Conservation (phyloP, 2,113 vertebrate genomes). For the Stomatorhinus ivindoensis region DNA sequence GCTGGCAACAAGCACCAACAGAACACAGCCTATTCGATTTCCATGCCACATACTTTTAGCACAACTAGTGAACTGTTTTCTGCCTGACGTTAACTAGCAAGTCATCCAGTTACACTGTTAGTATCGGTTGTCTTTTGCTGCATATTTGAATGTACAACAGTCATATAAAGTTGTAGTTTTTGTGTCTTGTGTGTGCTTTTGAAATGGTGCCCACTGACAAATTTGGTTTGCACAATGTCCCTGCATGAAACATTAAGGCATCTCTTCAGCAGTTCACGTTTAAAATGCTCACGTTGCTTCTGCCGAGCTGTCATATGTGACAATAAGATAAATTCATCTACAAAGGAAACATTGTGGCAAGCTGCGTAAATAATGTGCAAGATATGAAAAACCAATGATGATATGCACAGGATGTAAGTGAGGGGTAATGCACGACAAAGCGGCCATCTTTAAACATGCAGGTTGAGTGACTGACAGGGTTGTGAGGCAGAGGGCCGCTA, state of each 20-base stretch:
- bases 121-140: too few relatives aligned
- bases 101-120: not conserved
- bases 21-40: not conserved
- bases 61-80: not conserved
- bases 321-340: not conserved
- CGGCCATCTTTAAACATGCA: not conserved
- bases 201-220: not conserved
- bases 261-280: not conserved
- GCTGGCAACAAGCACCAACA: not conserved
- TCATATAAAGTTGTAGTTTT: not conserved
- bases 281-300: not conserved
- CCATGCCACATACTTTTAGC: not conserved
- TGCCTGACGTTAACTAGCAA: not conserved
- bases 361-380: not conserved
- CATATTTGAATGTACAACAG: too few relatives aligned
- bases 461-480: not conserved
- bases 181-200: not conserved
- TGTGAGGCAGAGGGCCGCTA: not conserved
- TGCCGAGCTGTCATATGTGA: not conserved
- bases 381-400: not conserved
- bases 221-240: not conserved
- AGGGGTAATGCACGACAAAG: not conserved
- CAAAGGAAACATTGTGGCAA: not conserved
- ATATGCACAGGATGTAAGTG: not conserved
- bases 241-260: not conserved